Evolutionary conservation across 2,113 vertebrate genomes (phyloP).

Genomic region (Carassius auratus): DNA sequence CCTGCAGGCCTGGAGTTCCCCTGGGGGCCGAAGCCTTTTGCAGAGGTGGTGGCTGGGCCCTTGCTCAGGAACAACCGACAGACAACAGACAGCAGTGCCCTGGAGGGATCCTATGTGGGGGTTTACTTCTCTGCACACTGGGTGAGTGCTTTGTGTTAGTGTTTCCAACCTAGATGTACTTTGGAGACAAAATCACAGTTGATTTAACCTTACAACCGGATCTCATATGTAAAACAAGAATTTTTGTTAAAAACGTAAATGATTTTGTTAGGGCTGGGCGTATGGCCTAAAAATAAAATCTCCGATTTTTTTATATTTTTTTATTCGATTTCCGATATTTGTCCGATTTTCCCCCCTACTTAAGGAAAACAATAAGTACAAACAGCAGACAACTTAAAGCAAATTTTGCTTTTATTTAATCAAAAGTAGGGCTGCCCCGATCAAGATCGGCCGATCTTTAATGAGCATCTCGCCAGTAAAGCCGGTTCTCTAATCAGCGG

Average conservation of each 20-base stretch:
- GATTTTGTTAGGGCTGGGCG: too few relatives aligned
- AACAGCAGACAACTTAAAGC: too few relatives aligned
- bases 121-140: constrained; percentile 99
- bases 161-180: background rate
- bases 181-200: background rate
- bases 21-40: constrained; percentile 97
- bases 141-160: constrained; percentile 79
- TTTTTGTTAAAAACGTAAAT: background rate
- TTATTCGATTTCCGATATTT: too few relatives aligned
- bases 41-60: constrained; percentile 93
- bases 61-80: constrained; percentile 90
- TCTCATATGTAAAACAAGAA: background rate
- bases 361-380: too few relatives aligned
- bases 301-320: too few relatives aligned
- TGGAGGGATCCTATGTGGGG: constrained; percentile 92
- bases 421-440: too few relatives aligned
- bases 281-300: too few relatives aligned
- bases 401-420: too few relatives aligned
- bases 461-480: too few relatives aligned
- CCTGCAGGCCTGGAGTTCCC: constrained; percentile 93
- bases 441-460: too few relatives aligned
- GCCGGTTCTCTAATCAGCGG: too few relatives aligned
- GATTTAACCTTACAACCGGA: background rate
- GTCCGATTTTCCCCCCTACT: too few relatives aligned
- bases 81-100: constrained; percentile 85